phyloP scores from a whole-genome alignment of 2,113 vertebrate genomes.

The Raja brachyura region DNA sequence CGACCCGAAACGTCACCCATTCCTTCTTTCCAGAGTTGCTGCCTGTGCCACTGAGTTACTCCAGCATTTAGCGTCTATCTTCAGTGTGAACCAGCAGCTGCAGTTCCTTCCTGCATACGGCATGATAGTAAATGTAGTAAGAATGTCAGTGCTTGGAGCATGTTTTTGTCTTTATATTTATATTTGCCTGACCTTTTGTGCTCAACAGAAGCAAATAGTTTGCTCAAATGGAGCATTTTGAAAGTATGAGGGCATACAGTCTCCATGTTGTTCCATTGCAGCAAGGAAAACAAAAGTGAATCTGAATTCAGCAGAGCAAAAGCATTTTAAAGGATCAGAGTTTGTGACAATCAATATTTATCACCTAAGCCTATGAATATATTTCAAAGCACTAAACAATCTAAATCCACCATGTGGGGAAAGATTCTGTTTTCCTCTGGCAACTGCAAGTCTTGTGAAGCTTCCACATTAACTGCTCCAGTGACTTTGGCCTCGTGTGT shows the following conservation, averaged over 20 bases:
- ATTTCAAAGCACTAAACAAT: conserved; percentile 27
- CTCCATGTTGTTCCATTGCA: neutral
- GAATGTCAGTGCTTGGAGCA: neutral
- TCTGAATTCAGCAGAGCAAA: neutral
- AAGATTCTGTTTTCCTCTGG: conserved; percentile 1
- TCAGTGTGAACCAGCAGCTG: no score
- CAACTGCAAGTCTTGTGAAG: neutral
- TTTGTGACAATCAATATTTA: conserved; percentile 36
- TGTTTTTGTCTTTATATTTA: neutral
- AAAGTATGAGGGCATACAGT: neutral
- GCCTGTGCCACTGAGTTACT: no score
- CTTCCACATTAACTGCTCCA: conserved; percentile 10
- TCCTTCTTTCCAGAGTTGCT: no score
- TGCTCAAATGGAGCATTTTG: neutral
- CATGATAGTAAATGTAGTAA: neutral
- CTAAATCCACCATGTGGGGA: conserved; percentile 3
- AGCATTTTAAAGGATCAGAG: conserved; percentile 19
- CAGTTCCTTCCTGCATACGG: no score
- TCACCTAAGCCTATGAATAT: conserved; percentile 27
- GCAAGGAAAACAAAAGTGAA: neutral
- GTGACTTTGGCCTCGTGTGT: neutral
- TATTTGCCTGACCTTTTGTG: neutral
- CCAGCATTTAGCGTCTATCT: no score
- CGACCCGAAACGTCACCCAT: no score
- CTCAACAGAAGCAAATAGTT: neutral